phyloP scores from a whole-genome alignment of 2,888 invertebrate species.

The Ashinkailepas kermadecensis region DNA sequence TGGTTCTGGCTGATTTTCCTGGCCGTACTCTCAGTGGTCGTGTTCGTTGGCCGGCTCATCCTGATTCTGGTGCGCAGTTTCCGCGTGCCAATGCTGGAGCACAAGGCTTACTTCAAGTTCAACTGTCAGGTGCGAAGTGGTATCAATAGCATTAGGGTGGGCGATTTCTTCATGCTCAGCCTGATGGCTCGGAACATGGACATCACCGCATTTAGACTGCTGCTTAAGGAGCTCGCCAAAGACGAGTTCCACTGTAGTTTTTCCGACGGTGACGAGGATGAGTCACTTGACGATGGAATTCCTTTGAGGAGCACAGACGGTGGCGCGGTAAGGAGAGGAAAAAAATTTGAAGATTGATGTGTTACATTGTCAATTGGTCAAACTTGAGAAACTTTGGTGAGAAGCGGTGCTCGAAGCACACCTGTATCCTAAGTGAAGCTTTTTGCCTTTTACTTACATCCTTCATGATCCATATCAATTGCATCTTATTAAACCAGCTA shows the following conservation, averaged over 20 bases:
- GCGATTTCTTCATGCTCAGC: constrained; percentile 75
- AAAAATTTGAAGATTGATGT: too few relatives aligned
- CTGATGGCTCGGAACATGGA: constrained; percentile 80
- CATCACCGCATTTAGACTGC: constrained; percentile 27
- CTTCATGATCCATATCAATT: too few relatives aligned
- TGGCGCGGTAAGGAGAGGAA: too few relatives aligned
- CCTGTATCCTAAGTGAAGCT: too few relatives aligned
- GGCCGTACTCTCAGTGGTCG: neutral
- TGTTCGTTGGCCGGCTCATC: neutral
- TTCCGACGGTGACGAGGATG: neutral
- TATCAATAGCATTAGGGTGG: constrained; percentile 52
- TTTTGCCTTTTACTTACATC: too few relatives aligned
- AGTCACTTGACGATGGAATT: neutral
- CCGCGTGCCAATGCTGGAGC: neutral
- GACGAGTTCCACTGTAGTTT: neutral
- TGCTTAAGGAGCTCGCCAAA: neutral
- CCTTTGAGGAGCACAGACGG: neutral
- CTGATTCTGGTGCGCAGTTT: neutral
- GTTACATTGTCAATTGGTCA: too few relatives aligned
- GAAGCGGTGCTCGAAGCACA: too few relatives aligned
- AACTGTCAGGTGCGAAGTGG: neutral
- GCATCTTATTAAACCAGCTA: too few relatives aligned
- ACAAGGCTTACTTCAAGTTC: constrained; percentile 4
- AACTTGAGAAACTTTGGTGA: too few relatives aligned
- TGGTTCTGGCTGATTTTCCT: constrained; percentile 14